phyloP scores from a whole-genome alignment of 2,113 vertebrate species.

The Dicrurus megarhynchus region DNA sequence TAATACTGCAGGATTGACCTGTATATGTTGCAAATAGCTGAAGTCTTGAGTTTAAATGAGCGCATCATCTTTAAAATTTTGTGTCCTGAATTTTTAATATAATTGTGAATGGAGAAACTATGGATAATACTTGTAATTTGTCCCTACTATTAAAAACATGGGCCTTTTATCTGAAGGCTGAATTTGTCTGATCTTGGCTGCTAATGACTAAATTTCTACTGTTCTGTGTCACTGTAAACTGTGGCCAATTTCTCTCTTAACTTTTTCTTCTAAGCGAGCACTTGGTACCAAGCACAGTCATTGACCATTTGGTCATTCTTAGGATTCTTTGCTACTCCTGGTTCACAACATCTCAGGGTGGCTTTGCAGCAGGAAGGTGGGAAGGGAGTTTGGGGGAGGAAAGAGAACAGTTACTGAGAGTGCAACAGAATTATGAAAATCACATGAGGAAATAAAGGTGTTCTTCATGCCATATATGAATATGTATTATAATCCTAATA shows the following conservation, averaged over 20 bases:
- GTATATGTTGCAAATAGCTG: background rate
- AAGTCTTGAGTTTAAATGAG: background rate
- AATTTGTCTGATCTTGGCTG: background rate
- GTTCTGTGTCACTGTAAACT: background rate
- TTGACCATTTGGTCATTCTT: background rate
- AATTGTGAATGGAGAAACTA: background rate
- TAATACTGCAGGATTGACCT: background rate
- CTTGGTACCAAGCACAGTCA: background rate
- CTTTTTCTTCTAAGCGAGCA: background rate
- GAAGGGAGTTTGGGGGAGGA: background rate
- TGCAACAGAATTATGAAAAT: background rate
- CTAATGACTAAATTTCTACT: background rate
- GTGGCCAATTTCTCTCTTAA: background rate
- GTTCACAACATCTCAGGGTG: background rate
- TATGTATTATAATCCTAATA: background rate
- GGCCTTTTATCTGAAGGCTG: background rate
- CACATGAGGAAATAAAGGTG: background rate
- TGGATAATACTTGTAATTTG: background rate
- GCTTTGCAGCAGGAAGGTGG: background rate
- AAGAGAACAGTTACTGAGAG: background rate
- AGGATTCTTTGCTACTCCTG: background rate
- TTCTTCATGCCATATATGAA: background rate
- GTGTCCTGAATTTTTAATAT: fast-evolving
- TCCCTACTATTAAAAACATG: background rate
- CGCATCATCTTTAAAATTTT: background rate